These are phyloP conservation scores for Thereva unica DNA, from an alignment of 2,888 invertebrate species.

Conservation along the genomic window DNA sequence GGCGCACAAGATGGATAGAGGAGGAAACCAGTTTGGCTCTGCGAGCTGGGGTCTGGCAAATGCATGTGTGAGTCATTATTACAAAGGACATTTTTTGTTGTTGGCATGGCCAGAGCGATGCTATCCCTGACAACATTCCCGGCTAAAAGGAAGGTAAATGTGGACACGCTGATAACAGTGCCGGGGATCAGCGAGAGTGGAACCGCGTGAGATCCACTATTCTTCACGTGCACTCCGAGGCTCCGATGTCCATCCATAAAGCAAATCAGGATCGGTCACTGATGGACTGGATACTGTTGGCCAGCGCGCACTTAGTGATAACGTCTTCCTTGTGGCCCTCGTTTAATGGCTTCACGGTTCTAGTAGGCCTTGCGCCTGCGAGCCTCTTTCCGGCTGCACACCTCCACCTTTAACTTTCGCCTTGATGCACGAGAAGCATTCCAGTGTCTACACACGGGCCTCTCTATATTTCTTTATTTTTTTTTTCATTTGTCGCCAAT, in stretches of 20 bases:
- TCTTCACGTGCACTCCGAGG: constrained; percentile 20
- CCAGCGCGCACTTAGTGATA: constrained; percentile 24
- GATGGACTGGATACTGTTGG: constrained; percentile 25
- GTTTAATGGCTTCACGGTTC: neutral
- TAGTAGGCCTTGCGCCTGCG: constrained; percentile 7
- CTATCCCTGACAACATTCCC: constrained; percentile 32
- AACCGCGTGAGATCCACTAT: constrained; percentile 27
- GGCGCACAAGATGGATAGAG: constrained; percentile 10
- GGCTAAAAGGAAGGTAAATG: constrained; percentile 32
- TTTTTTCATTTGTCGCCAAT: constrained; percentile 27
- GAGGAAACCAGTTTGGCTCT: constrained; percentile 17
- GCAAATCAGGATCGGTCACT: constrained; percentile 31
- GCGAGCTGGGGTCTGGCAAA: neutral
- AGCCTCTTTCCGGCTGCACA: too few relatives aligned
- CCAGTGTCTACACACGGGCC: neutral
- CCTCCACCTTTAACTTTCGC: constrained; percentile 9
- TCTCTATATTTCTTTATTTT: neutral
- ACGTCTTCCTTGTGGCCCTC: constrained; percentile 18
- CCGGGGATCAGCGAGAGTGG: neutral
- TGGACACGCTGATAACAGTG: constrained; percentile 27
- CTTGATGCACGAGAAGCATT: too few relatives aligned
- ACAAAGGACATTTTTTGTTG: constrained; percentile 30
- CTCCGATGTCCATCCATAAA: constrained; percentile 26
- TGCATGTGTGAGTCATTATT: constrained; percentile 32
- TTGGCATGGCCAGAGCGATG: neutral